These are phyloP conservation scores for Cyprinodon diabolis DNA, from an alignment of 2,797 vertebrate species.

Conservation along the genomic window DNA sequence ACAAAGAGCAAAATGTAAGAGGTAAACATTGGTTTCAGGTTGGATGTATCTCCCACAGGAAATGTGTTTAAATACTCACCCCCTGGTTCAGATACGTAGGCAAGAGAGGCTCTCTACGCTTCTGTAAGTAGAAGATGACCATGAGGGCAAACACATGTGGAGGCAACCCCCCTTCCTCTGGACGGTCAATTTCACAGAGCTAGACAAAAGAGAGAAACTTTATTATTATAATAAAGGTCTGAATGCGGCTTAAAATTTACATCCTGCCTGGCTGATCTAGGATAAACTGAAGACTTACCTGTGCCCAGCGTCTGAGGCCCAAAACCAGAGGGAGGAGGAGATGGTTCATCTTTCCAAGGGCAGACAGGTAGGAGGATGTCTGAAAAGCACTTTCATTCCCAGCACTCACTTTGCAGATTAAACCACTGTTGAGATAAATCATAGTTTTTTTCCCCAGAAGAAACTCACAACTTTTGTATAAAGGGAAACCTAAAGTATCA, in stretches of 20 bases:
- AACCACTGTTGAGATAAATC: slow-evolving; percentile 78
- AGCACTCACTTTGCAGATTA: slow-evolving; percentile 94
- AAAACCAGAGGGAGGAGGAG: slow-evolving; percentile 84
- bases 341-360: slow-evolving; percentile 80
- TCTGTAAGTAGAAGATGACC: slow-evolving; percentile 94
- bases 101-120: slow-evolving; percentile 88
- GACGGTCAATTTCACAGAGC: slow-evolving; percentile 89
- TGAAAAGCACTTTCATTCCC: slow-evolving; percentile 93
- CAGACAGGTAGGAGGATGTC: slow-evolving; percentile 86
- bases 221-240: neutral
- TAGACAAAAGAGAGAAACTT: slow-evolving; percentile 54
- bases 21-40: neutral
- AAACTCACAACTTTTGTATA: neutral
- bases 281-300: slow-evolving; percentile 72
- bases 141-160: slow-evolving; percentile 90
- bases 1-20: neutral
- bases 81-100: slow-evolving; percentile 90
- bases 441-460: slow-evolving; percentile 6
- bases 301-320: slow-evolving; percentile 90
- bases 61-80: slow-evolving; percentile 66
- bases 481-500: neutral
- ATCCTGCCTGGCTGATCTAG: neutral
- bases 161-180: slow-evolving; percentile 93
- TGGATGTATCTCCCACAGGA: neutral
- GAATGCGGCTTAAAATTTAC: neutral